Conservation (phyloP, 2,797 vertebrate genomes). For the Clarias fuscus region DNA sequence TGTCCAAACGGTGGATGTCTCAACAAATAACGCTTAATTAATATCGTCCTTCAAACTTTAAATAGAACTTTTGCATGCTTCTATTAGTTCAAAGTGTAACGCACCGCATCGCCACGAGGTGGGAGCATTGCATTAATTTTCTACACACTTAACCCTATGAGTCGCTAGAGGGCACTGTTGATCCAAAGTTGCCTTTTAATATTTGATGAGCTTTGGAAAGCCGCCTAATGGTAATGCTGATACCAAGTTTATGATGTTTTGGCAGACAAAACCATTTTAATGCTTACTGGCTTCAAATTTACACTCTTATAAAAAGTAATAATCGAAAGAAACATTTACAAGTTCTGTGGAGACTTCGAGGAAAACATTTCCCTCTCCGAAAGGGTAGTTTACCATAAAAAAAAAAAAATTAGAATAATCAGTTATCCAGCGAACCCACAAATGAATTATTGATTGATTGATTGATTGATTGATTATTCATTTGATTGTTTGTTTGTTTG, state of each 20-base stretch:
- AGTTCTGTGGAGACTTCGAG: not conserved
- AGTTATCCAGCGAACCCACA: not conserved
- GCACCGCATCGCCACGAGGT: not conserved
- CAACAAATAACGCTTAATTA: not conserved
- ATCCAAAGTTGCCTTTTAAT: not conserved
- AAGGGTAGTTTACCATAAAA: not conserved
- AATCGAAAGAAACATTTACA: not conserved
- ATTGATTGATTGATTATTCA: not conserved
- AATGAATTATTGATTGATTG: not conserved
- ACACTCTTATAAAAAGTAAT: not conserved
- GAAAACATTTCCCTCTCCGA: not conserved
- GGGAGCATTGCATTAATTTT: conserved; percentile 22
- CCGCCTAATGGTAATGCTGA: not conserved
- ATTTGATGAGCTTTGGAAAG: not conserved
- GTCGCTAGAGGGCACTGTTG: conserved; percentile 12
- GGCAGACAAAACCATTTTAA: not conserved
- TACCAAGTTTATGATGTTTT: not conserved
- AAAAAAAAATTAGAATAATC: not conserved
- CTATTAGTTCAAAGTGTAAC: not conserved
- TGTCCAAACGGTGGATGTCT: not conserved
- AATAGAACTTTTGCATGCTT: no score
- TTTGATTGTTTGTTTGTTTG: not conserved
- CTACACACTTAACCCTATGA: not conserved
- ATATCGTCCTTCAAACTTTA: not conserved
- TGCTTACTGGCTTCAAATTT: not conserved